phyloP scores from a whole-genome alignment of 53 echinoderm and acorn worm genomes.

The Arbacia lixula region DNA sequence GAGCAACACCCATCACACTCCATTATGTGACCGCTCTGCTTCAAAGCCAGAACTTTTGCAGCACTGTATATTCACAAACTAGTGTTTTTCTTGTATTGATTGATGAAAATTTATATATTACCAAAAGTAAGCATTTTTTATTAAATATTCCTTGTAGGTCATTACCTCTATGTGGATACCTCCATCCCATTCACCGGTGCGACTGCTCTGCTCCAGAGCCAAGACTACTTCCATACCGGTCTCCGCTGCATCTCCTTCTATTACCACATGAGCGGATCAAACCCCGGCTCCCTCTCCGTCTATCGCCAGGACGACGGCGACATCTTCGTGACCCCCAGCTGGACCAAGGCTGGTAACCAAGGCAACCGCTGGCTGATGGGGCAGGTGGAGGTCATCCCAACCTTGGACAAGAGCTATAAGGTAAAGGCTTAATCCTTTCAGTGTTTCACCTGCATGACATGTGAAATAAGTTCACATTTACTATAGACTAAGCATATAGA shows the following conservation, averaged over 20 bases:
- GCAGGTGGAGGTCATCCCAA: constrained; percentile 50
- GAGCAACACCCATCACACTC: too few species aligned
- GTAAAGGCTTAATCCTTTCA: too few species aligned
- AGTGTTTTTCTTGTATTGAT: too few species aligned
- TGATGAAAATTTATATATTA: too few species aligned
- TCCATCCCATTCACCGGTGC: background rate
- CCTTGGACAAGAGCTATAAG: constrained; percentile 33
- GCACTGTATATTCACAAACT: too few species aligned
- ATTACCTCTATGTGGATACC: constrained; percentile 54
- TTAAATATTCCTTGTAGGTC: background rate
- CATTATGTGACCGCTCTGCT: too few species aligned
- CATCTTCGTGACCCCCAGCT: constrained; percentile 65
- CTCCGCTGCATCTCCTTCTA: constrained; percentile 83
- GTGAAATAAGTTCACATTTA: too few species aligned
- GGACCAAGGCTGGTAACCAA: constrained; percentile 73
- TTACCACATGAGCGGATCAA: constrained; percentile 78
- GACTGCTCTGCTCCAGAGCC: constrained; percentile 51
- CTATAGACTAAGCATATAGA: too few species aligned
- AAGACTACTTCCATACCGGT: constrained; percentile 63
- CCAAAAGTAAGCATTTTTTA: background rate
- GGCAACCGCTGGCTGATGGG: constrained; percentile 72
- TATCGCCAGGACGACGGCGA: constrained; percentile 78
- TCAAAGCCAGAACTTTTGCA: too few species aligned
- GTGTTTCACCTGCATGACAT: too few species aligned
- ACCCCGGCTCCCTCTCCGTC: constrained; percentile 69